A percentile compares a stretch with the other conserved stretches of the same genome.
These are phyloP conservation scores for Choloepus didactylus DNA, from an alignment of 2,797 vertebrate species.

Conservation along the genomic window DNA sequence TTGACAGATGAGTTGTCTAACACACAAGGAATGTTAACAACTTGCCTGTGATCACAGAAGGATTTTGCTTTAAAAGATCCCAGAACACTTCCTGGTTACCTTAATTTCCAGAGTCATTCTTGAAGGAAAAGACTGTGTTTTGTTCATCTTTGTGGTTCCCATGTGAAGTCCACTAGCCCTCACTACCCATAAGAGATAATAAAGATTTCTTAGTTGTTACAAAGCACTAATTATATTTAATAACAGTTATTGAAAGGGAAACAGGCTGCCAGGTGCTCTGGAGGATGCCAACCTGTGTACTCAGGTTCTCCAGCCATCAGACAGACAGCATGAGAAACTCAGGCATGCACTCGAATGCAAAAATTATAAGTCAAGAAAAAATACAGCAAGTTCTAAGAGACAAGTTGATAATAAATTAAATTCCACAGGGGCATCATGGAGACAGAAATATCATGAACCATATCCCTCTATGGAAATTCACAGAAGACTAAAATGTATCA, in stretches of 20 bases:
- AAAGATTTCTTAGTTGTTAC: background rate
- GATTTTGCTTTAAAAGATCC: constrained; percentile 47
- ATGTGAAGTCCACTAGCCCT: background rate
- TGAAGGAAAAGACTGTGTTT: background rate
- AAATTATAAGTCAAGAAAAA: background rate
- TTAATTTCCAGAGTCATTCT: background rate
- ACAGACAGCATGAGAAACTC: background rate
- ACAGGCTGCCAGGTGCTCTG: background rate
- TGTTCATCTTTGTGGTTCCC: background rate
- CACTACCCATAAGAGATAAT: background rate
- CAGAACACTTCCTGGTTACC: background rate
- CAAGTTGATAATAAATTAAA: background rate
- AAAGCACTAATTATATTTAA: background rate
- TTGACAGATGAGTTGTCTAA: constrained; percentile 11
- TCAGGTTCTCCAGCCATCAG: background rate
- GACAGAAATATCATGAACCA: background rate
- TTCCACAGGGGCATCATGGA: background rate
- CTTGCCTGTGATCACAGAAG: background rate
- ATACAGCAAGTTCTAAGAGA: background rate
- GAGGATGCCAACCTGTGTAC: background rate
- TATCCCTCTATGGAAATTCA: no score
- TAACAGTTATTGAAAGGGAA: background rate
- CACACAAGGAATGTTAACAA: background rate
- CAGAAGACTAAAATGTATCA: no score
- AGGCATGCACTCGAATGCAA: background rate